These are phyloP conservation scores for Calameuta idolon DNA, from an alignment of 2,888 invertebrate species.

Conservation along the genomic window DNA sequence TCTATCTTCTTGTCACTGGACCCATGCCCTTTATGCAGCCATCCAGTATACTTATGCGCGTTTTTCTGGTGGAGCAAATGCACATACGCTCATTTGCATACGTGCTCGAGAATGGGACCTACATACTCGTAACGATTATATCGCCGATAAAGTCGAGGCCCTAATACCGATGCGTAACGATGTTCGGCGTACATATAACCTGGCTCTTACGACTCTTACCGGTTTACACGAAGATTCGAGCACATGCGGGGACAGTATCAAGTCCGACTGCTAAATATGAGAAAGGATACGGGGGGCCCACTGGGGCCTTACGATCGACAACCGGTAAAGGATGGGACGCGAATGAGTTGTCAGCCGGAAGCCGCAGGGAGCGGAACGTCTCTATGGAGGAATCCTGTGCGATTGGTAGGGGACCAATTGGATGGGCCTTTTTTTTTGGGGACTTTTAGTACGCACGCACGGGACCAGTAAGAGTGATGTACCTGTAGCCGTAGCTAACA, in stretches of 20 bases:
- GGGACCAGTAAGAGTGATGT: background rate
- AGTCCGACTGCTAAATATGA: background rate
- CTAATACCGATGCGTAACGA: background rate
- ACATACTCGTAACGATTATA: background rate
- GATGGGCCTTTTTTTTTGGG: background rate
- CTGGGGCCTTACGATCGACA: background rate
- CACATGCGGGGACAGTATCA: background rate
- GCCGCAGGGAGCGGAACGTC: background rate
- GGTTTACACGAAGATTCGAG: background rate
- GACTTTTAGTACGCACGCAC: background rate
- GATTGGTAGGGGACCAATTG: background rate
- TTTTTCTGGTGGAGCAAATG: background rate
- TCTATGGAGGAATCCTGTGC: background rate
- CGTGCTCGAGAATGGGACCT: background rate
- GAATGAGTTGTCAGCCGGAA: slow-evolving; percentile 5
- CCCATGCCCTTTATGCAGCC: background rate
- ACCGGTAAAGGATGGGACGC: background rate
- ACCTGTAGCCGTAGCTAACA: background rate
- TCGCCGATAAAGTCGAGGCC: background rate
- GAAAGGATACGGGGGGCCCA: slow-evolving; percentile 21
- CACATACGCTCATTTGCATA: background rate
- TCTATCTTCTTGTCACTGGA: background rate
- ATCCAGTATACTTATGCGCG: background rate
- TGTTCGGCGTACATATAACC: background rate
- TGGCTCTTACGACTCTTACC: background rate